Percentiles rank a stretch among this genome's conserved stretches.
Conservation (phyloP, 2,113 vertebrate species). For the Australoheros scitulus region DNA sequence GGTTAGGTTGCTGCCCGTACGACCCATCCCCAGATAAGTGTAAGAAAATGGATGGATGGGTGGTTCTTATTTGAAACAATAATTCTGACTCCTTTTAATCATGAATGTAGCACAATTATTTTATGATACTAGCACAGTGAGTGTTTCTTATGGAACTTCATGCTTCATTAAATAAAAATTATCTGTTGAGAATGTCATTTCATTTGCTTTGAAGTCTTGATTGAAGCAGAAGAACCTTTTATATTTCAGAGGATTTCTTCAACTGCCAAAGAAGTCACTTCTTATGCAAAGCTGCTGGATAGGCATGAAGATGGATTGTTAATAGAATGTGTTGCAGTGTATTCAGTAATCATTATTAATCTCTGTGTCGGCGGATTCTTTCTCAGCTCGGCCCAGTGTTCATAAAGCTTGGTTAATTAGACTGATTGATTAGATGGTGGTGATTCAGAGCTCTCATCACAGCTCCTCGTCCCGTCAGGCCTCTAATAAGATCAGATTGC, state of each 20-base stretch:
- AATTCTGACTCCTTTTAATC: background rate
- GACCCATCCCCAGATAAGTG: too few relatives aligned
- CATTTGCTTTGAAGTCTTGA: constrained; percentile 44
- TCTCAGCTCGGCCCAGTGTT: constrained; percentile 65
- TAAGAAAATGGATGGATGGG: too few relatives aligned
- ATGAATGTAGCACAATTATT: background rate
- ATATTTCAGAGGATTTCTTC: constrained; percentile 50
- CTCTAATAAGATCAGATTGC: constrained; percentile 73
- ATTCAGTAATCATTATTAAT: constrained; percentile 78
- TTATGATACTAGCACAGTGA: background rate
- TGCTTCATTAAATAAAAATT: constrained; percentile 40
- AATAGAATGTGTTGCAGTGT: constrained; percentile 72
- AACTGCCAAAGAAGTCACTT: constrained; percentile 33
- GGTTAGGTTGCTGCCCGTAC: too few relatives aligned
- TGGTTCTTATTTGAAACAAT: background rate
- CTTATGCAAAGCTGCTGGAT: constrained; percentile 54
- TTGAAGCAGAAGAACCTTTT: constrained; percentile 26
- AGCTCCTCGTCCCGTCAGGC: constrained; percentile 64
- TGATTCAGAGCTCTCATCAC: constrained; percentile 70
- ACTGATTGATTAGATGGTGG: constrained; percentile 77
- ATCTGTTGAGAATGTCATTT: constrained; percentile 31
- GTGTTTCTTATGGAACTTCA: constrained; percentile 16
- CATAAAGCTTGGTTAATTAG: constrained; percentile 78
- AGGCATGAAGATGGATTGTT: constrained; percentile 66
- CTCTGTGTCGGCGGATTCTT: constrained; percentile 69